Evolutionary conservation across 2,113 vertebrate species (phyloP).

Genomic region (Tiliqua scincoides): DNA sequence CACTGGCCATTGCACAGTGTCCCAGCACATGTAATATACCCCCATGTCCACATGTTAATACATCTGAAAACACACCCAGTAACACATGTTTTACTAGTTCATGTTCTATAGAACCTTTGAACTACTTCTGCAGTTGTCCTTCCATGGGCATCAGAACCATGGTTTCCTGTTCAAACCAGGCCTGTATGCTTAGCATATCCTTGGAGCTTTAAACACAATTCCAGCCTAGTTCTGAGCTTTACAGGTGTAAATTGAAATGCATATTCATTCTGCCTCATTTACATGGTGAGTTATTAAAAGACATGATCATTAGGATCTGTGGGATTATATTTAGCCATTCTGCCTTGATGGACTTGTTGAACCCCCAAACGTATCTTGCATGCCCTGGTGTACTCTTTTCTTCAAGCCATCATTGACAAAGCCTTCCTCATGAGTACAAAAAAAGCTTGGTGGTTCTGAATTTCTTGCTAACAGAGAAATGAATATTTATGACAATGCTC

Average conservation of each 20-base stretch:
- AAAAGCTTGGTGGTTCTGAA: background rate
- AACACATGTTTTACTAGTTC: background rate
- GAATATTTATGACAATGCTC: constrained; percentile 24
- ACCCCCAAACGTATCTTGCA: background rate
- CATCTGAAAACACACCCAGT: no score
- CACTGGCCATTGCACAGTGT: no score
- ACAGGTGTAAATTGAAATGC: constrained; percentile 6
- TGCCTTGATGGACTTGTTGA: background rate
- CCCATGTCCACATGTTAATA: no score
- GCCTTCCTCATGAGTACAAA: background rate
- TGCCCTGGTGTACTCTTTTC: background rate
- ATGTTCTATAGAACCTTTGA: background rate
- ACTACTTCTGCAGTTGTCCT: background rate
- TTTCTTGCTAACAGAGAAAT: background rate
- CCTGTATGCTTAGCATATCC: background rate
- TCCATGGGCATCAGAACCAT: background rate
- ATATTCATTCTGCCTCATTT: constrained; percentile 2
- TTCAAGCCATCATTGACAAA: background rate
- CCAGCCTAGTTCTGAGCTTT: background rate
- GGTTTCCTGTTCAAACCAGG: background rate
- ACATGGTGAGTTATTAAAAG: constrained; percentile 16
- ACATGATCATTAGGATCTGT: constrained; percentile 6
- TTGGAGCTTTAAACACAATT: constrained; percentile 16
- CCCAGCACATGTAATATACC: no score
- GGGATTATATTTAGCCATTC: constrained; percentile 5